Conservation (phyloP, 2,113 vertebrate genomes). For the Carassius carassius region DNA sequence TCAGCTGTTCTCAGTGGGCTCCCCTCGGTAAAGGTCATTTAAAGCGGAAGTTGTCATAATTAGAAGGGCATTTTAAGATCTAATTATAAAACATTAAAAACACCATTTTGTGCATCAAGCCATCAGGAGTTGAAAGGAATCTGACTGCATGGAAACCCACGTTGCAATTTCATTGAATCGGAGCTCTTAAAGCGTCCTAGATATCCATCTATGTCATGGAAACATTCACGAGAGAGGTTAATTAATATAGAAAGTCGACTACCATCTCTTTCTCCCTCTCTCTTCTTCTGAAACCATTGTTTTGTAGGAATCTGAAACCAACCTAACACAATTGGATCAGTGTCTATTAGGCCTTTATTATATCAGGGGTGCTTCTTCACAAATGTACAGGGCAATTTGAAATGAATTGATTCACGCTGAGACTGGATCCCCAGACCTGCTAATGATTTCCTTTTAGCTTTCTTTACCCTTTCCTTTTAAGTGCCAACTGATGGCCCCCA, state of each 20-base stretch:
- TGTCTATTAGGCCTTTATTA: conserved; percentile 98
- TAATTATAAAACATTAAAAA: conserved; percentile 78
- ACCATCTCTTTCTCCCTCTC: conserved; percentile 68
- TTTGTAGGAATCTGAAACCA: conserved; percentile 93
- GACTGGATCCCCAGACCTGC: conserved; percentile 82
- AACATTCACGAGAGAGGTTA: conserved; percentile 90
- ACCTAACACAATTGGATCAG: conserved; percentile 92
- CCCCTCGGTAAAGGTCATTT: conserved; percentile 70
- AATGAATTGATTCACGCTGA: conserved; percentile 97
- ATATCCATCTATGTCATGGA: conserved; percentile 85
- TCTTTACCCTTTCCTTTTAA: conserved; percentile 68
- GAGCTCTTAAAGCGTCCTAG: conserved; percentile 88
- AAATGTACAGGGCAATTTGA: conserved; percentile 96
- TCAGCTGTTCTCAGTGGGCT: conserved; percentile 7
- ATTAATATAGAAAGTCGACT: conserved; percentile 89
- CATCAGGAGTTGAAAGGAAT: conserved; percentile 76
- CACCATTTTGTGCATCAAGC: conserved; percentile 68
- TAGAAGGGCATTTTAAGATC: conserved; percentile 75
- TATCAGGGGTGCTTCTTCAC: conserved; percentile 96
- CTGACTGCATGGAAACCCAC: conserved; percentile 85
- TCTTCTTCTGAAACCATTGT: conserved; percentile 82
- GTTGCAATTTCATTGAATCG: conserved; percentile 76
- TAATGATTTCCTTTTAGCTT: conserved; percentile 83
- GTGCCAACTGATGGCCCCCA: conserved; percentile 55
- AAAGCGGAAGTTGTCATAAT: conserved; percentile 75